These are phyloP conservation scores for Pocillopora verrucosa DNA, from an alignment of 64 coral and sea anemone genomes.

Conservation along the genomic window DNA sequence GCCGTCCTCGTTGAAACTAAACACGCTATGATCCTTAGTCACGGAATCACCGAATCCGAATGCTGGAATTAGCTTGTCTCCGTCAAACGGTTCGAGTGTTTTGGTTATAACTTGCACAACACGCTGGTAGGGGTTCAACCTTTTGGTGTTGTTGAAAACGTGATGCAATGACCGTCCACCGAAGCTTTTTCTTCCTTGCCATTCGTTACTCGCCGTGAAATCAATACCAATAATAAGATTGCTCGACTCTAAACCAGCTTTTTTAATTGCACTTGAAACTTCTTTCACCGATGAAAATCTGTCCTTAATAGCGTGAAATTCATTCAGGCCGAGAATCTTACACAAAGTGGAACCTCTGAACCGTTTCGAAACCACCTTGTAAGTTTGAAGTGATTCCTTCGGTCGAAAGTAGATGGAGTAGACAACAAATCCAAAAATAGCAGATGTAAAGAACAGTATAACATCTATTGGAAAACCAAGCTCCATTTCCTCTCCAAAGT, in stretches of 20 bases:
- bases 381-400: constrained; percentile 69
- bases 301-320: constrained; percentile 87
- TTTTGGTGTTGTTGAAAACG: constrained; percentile 69
- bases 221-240: constrained; percentile 95
- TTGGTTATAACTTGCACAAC: constrained; percentile 84
- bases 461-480: constrained; percentile 74
- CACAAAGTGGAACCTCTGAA: constrained; percentile 70
- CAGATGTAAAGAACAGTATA: constrained; percentile 60
- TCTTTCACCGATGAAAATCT: constrained; percentile 76
- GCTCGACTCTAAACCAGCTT: constrained; percentile 73
- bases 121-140: constrained; percentile 88
- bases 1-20: constrained; percentile 65
- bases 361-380: constrained; percentile 63
- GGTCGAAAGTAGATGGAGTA: constrained; percentile 69
- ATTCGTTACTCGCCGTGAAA: constrained; percentile 99
- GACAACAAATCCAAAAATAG: constrained; percentile 69
- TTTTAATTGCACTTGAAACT: constrained; percentile 80
- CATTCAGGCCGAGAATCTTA: constrained; percentile 62
- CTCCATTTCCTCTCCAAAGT: constrained; percentile 39
- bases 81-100: constrained; percentile 91
- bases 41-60: constrained; percentile 86
- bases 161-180: constrained; percentile 80
- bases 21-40: constrained; percentile 91
- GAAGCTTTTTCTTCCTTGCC: constrained; percentile 94
- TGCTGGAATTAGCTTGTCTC: constrained; percentile 86